Evolutionary conservation across 2,113 vertebrate genomes (phyloP).

Genomic region (Aphyosemion australe): DNA sequence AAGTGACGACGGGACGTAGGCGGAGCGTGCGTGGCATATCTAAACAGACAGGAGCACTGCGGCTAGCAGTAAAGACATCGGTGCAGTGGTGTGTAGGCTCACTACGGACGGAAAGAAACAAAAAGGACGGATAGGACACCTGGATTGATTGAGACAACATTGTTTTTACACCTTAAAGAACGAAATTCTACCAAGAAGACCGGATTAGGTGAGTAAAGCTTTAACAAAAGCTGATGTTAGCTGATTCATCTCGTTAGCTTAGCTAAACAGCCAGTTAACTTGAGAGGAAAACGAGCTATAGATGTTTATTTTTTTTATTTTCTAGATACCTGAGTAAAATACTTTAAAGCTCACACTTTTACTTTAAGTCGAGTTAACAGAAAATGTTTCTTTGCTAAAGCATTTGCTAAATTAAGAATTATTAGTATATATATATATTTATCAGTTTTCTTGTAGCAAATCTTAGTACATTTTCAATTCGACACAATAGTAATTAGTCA

Average conservation of each 20-base stretch:
- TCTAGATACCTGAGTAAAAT: background rate
- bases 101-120: background rate
- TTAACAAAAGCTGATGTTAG: background rate
- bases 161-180: background rate
- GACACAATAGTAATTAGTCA: too few relatives aligned
- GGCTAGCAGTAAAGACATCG: background rate
- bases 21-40: slow-evolving; percentile 47
- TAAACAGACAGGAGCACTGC: slow-evolving; percentile 27
- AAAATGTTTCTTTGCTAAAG: background rate
- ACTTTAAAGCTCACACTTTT: background rate
- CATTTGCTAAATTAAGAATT: too few relatives aligned
- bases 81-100: background rate
- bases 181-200: background rate
- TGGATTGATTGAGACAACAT: background rate
- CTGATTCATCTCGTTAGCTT: slow-evolving; percentile 19
- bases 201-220: slow-evolving; percentile 50
- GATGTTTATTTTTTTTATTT: background rate
- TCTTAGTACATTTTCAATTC: too few relatives aligned
- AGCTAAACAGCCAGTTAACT: background rate
- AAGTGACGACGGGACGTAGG: background rate
- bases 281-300: background rate
- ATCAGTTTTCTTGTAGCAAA: too few relatives aligned
- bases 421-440: too few relatives aligned
- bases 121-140: too few relatives aligned
- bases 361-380: too few relatives aligned